Conservation (phyloP, 2,113 vertebrate species). For the Bufo bufo region DNA sequence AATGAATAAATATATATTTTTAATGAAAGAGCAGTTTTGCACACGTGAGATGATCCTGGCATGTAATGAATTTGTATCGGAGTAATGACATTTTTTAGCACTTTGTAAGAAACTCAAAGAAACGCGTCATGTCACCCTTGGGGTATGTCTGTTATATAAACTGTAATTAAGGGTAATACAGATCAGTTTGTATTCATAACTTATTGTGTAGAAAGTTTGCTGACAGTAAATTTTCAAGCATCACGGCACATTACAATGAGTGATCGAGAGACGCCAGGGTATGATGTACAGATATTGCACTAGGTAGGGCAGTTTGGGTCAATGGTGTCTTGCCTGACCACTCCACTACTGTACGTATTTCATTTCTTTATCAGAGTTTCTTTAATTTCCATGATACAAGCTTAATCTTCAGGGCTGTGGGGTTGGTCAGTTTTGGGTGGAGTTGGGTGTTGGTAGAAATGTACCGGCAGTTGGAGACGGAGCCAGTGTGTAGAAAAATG, state of each 20-base stretch:
- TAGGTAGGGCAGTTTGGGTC: not conserved
- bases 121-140: too few relatives aligned
- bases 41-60: not conserved
- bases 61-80: not conserved
- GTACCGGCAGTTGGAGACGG: too few relatives aligned
- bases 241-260: not conserved
- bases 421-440: too few relatives aligned
- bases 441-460: too few relatives aligned
- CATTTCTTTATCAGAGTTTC: not conserved
- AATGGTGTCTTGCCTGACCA: not conserved
- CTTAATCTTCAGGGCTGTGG: not conserved
- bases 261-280: not conserved
- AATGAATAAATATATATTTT: slow-evolving; percentile 26
- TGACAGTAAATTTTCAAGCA: not conserved
- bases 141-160: too few relatives aligned
- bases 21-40: slow-evolving; percentile 26
- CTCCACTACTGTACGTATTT: not conserved
- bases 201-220: not conserved
- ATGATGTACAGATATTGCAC: not conserved
- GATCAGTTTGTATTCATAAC: not conserved
- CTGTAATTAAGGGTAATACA: not conserved
- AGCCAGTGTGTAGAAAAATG: too few relatives aligned
- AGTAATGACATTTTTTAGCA: slow-evolving; percentile 5
- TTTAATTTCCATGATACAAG: not conserved
- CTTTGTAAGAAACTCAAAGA: not conserved